phyloP scores from a whole-genome alignment of 2,113 vertebrate species.

The Hoplias malabaricus region DNA sequence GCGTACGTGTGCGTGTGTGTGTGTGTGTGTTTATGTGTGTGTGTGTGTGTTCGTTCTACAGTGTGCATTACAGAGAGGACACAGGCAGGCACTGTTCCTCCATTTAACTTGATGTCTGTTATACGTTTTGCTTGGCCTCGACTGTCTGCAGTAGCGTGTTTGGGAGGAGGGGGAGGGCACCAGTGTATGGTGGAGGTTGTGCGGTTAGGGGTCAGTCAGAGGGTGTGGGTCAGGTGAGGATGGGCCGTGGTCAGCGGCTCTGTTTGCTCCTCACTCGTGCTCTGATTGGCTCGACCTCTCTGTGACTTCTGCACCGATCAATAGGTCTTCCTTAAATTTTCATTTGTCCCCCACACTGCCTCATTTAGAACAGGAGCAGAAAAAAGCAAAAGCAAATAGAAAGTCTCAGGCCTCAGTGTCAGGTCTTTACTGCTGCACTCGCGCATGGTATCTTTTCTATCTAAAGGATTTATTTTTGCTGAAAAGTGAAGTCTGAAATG shows the following conservation, averaged over 20 bases:
- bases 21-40: constrained; percentile 40
- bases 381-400: background rate
- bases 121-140: constrained; percentile 24
- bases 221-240: constrained; percentile 37
- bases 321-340: constrained; percentile 56
- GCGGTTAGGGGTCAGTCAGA: constrained; percentile 23
- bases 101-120: constrained; percentile 33
- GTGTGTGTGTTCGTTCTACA: constrained; percentile 3
- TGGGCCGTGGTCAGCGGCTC: background rate
- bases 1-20: no score
- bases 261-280: constrained; percentile 34
- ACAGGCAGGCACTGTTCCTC: constrained; percentile 3
- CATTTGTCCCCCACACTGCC: constrained; percentile 44
- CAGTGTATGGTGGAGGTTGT: constrained; percentile 12
- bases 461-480: no score
- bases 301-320: constrained; percentile 49
- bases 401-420: constrained; percentile 1
- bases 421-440: background rate
- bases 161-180: no score
- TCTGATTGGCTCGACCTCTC: constrained; percentile 47
- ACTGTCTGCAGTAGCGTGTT: constrained; percentile 21
- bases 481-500: no score
- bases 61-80: constrained; percentile 32
- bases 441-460: no score
- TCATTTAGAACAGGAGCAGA: constrained; percentile 35